A percentile compares a stretch with the other conserved stretches of the same genome.
These are phyloP conservation scores for Hormaphis cornu DNA, from an alignment of 1,140 invertebrate genomes.

Conservation along the genomic window DNA sequence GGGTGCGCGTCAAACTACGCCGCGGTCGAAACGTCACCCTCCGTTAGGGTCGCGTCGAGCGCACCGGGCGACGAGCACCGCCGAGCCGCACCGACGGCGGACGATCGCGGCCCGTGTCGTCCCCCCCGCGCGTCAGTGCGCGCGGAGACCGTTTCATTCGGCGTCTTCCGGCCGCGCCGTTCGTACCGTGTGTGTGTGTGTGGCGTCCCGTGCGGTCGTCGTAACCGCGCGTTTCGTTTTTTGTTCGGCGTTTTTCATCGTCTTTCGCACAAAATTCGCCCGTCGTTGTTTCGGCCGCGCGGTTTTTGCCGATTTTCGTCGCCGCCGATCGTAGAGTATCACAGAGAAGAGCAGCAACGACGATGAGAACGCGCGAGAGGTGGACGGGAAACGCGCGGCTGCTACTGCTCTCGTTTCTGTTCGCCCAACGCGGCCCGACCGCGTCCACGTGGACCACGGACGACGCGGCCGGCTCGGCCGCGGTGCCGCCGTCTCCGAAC, in stretches of 20 bases:
- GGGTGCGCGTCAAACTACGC: no score
- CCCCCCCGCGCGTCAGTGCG: constrained; percentile 5
- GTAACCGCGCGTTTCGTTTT: background rate
- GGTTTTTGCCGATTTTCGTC: background rate
- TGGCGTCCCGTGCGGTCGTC: background rate
- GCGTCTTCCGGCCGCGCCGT: constrained; percentile 9
- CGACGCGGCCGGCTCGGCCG: background rate
- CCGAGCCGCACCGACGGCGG: background rate
- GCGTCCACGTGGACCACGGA: background rate
- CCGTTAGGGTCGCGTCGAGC: background rate
- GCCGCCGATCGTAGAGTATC: background rate
- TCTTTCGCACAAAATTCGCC: background rate
- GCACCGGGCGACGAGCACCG: background rate
- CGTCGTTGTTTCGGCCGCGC: background rate
- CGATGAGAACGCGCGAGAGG: background rate
- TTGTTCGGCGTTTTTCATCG: background rate
- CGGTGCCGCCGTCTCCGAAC: background rate
- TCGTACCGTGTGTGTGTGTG: background rate
- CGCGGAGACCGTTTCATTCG: constrained; percentile 8
- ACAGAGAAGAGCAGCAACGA: background rate
- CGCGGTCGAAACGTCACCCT: no score
- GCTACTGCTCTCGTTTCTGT: background rate
- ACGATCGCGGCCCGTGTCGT: background rate
- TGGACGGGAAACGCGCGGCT: background rate
- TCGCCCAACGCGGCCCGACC: background rate